Conservation (phyloP, 2,113 vertebrate species). For the Nerophis ophidion region DNA sequence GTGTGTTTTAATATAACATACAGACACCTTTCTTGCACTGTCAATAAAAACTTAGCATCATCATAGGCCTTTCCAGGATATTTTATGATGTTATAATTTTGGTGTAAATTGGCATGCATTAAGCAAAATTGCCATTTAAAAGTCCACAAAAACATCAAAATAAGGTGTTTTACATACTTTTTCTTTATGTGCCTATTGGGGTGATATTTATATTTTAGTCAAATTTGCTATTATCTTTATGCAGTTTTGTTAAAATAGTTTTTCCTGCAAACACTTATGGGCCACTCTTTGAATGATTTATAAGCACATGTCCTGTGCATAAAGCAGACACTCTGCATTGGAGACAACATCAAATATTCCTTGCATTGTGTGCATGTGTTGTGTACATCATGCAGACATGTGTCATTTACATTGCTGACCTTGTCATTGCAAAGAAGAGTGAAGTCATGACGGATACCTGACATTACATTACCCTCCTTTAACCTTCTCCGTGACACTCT, state of each 20-base stretch:
- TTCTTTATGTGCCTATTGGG: too few relatives aligned
- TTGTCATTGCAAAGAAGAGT: slow-evolving; percentile 59
- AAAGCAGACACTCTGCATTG: neutral
- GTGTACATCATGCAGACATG: slow-evolving; percentile 41
- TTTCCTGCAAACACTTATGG: neutral
- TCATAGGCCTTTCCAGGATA: too few relatives aligned
- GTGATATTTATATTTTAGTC: neutral
- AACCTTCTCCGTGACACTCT: slow-evolving; percentile 47
- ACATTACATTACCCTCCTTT: slow-evolving; percentile 63
- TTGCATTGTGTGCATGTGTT: slow-evolving; percentile 37
- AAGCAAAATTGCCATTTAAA: too few relatives aligned
- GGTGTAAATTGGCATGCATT: too few relatives aligned
- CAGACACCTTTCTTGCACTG: neutral
- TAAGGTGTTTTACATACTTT: too few relatives aligned
- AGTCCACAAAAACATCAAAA: too few relatives aligned
- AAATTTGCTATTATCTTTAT: neutral
- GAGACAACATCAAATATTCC: slow-evolving; percentile 24
- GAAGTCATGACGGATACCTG: slow-evolving; percentile 65
- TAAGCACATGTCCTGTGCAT: neutral
- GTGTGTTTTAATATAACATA: neutral
- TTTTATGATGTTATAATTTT: too few relatives aligned
- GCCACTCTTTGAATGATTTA: slow-evolving; percentile 5
- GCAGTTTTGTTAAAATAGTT: neutral
- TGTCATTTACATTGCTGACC: slow-evolving; percentile 65
- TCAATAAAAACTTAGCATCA: neutral